These are phyloP conservation scores for Cynaeus angustus DNA, from an alignment of 2,888 invertebrate species.

Conservation along the genomic window DNA sequence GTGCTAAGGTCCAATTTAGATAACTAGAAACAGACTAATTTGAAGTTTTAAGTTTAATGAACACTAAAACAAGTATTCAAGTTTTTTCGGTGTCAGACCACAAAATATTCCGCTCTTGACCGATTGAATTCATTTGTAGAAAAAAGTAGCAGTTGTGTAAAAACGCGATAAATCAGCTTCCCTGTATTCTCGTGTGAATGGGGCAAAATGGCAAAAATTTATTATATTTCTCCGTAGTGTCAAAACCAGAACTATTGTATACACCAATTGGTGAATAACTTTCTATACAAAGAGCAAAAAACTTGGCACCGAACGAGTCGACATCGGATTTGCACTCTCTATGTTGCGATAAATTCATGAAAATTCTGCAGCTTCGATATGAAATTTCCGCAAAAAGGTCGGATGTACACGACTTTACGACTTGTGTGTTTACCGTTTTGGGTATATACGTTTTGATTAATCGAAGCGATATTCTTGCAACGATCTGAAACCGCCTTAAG, in stretches of 20 bases:
- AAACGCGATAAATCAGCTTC: slow-evolving; percentile 20
- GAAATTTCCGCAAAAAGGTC: slow-evolving; percentile 5
- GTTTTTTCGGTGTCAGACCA: background rate
- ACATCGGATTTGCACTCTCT: slow-evolving; percentile 29
- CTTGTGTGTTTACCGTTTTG: slow-evolving; percentile 31
- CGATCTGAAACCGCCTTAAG: background rate
- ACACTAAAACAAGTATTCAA: background rate
- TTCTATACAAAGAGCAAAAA: slow-evolving; percentile 27
- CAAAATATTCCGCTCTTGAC: background rate
- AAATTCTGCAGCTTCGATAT: slow-evolving; percentile 26
- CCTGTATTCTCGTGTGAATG: slow-evolving; percentile 11
- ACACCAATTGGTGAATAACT: slow-evolving; percentile 33
- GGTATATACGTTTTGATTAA: slow-evolving; percentile 18
- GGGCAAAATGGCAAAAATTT: slow-evolving; percentile 22
- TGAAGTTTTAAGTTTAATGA: too few species aligned
- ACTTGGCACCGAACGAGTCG: slow-evolving; percentile 30
- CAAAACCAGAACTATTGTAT: slow-evolving; percentile 36
- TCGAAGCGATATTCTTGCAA: slow-evolving; percentile 26
- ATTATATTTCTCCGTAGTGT: slow-evolving; percentile 31
- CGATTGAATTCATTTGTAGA: slow-evolving; percentile 9
- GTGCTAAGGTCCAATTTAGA: slow-evolving; percentile 21
- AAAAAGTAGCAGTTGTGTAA: slow-evolving; percentile 16
- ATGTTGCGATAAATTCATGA: slow-evolving; percentile 32
- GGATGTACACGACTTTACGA: slow-evolving; percentile 36
- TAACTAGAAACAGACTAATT: slow-evolving; percentile 24